phyloP scores from a whole-genome alignment of 1,140 invertebrate genomes.

The Drosophila simulans region DNA sequence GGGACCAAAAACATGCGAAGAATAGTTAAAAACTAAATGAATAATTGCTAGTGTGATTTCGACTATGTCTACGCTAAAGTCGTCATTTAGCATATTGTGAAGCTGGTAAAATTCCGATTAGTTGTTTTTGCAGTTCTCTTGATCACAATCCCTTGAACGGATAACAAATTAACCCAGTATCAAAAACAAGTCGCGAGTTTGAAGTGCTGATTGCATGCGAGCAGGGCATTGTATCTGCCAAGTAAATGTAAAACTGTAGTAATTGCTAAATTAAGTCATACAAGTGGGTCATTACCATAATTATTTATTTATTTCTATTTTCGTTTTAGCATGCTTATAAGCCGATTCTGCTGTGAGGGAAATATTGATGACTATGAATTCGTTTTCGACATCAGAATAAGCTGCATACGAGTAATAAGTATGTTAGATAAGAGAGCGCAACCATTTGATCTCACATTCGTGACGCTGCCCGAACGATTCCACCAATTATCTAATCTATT shows the following conservation, averaged over 20 bases:
- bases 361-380: constrained; percentile 20
- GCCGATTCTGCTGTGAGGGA: neutral
- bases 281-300: constrained; percentile 45
- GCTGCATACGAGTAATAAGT: neutral
- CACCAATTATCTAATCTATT: constrained; percentile 33
- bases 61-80: neutral
- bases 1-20: too few relatives aligned
- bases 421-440: constrained; percentile 23
- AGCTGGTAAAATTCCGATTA: too few relatives aligned
- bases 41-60: too few relatives aligned
- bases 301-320: constrained; percentile 30
- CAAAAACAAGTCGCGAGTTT: constrained; percentile 9
- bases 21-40: too few relatives aligned
- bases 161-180: constrained; percentile 5
- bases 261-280: constrained; percentile 29
- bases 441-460: constrained; percentile 25
- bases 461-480: neutral
- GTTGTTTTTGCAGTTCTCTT: constrained; percentile 11
- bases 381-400: constrained; percentile 17
- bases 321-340: constrained; percentile 7
- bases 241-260: neutral
- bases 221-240: constrained; percentile 5
- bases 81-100: neutral
- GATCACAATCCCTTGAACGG: constrained; percentile 11
- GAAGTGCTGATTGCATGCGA: constrained; percentile 15